A percentile compares a stretch with the other conserved stretches of the same genome.
These are phyloP conservation scores for Globicephala melas DNA, from an alignment of 2,113 vertebrate genomes.

Conservation along the genomic window DNA sequence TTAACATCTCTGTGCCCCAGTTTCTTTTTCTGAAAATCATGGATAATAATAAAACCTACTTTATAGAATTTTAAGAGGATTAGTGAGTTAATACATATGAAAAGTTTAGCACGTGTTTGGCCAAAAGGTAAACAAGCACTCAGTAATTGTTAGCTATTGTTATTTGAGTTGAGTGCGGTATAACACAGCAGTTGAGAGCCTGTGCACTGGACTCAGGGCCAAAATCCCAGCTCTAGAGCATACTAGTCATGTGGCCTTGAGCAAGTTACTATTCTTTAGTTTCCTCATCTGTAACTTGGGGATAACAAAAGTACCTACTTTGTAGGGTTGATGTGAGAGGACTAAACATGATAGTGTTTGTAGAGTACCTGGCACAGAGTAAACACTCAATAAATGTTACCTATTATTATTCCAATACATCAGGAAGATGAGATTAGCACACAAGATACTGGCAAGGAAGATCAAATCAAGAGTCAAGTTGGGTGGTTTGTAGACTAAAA, in stretches of 20 bases:
- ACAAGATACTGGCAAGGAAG: background rate
- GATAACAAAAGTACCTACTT: background rate
- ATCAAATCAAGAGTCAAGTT: background rate
- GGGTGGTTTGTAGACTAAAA: background rate
- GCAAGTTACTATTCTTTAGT: background rate
- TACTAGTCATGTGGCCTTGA: background rate
- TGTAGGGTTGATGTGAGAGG: background rate
- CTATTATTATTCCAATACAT: background rate
- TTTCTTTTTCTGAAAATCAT: slow-evolving; percentile 12
- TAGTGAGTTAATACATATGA: background rate
- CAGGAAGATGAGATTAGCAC: background rate
- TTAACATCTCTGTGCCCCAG: background rate
- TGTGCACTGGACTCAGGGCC: background rate
- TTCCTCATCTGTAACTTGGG: background rate
- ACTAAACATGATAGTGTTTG: background rate
- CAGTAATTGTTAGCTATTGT: slow-evolving; percentile 12
- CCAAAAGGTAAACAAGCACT: background rate
- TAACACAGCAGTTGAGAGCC: background rate
- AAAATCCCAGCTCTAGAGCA: background rate
- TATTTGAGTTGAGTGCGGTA: background rate
- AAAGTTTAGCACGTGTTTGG: background rate
- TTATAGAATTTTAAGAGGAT: slow-evolving; percentile 29
- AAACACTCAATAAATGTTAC: background rate
- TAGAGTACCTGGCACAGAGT: background rate
- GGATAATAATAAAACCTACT: slow-evolving; percentile 35